Percentiles rank a stretch among this genome's conserved stretches.
Evolutionary conservation across 2,797 vertebrate genomes (phyloP).

Genomic region (Notoglanidium macrostoma): DNA sequence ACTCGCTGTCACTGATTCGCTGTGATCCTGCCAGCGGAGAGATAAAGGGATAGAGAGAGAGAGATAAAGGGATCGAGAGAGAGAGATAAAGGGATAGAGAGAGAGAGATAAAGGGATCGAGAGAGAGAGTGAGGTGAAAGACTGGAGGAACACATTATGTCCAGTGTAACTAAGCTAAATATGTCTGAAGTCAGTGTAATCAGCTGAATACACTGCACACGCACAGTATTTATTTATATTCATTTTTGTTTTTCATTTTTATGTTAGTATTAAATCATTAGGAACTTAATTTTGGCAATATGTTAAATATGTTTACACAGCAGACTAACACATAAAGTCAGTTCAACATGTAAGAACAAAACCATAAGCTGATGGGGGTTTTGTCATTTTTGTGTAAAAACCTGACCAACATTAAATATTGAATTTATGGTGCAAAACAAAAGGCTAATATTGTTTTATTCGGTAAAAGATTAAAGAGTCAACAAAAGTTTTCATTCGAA

Average conservation of each 20-base stretch:
- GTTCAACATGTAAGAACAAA: neutral
- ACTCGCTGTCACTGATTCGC: slow-evolving; percentile 91
- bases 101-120: neutral
- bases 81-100: neutral
- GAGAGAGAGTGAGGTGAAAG: slow-evolving; percentile 7
- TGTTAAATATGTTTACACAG: neutral
- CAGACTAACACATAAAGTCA: neutral
- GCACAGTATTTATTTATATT: neutral
- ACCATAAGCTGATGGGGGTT: neutral
- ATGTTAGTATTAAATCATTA: neutral
- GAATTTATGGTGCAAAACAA: neutral
- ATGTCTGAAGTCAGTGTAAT: neutral
- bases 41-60: slow-evolving; percentile 15
- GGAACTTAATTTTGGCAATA: neutral
- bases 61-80: neutral
- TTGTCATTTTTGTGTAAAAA: neutral
- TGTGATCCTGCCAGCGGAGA: slow-evolving; percentile 81
- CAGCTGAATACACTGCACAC: neutral
- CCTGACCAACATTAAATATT: neutral
- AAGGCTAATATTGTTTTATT: neutral
- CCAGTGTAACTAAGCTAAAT: neutral
- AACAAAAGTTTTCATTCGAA: neutral
- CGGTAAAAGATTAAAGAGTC: neutral
- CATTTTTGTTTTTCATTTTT: neutral
- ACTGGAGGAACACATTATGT: neutral